Conservation (phyloP, 2,888 invertebrate species). For the Mechanitis messenoides region DNA sequence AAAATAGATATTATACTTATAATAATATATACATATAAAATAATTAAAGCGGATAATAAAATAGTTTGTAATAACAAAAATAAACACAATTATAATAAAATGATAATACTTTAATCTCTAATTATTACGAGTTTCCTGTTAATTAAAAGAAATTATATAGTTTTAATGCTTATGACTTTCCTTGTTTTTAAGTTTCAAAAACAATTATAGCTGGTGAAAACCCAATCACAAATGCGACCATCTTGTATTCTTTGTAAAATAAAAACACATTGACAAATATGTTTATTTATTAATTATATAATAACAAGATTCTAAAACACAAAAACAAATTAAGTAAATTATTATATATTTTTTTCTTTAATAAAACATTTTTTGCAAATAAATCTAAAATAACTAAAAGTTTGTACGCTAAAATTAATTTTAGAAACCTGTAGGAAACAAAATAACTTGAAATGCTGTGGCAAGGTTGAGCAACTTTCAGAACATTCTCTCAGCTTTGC, state of each 20-base stretch:
- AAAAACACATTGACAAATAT: too few relatives aligned
- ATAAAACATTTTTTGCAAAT: too few relatives aligned
- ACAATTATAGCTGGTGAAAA: slow-evolving; percentile 12
- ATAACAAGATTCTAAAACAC: too few relatives aligned
- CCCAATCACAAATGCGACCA: too few relatives aligned
- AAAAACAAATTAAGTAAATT: too few relatives aligned
- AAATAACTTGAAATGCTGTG: slow-evolving; percentile 19
- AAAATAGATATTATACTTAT: slow-evolving; percentile 6
- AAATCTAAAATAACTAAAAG: too few relatives aligned
- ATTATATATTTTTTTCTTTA: too few relatives aligned
- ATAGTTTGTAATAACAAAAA: background rate
- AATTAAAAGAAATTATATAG: slow-evolving; percentile 14
- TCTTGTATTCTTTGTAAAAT: too few relatives aligned
- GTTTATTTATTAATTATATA: too few relatives aligned
- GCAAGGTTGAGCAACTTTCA: slow-evolving; percentile 27
- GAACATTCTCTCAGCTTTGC: slow-evolving; percentile 24
- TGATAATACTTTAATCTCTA: background rate
- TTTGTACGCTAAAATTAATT: background rate
- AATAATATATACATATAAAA: too few relatives aligned
- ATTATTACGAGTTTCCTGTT: slow-evolving; percentile 17
- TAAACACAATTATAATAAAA: background rate
- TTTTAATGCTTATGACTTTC: slow-evolving; percentile 14
- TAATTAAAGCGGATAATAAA: background rate
- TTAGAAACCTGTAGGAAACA: slow-evolving; percentile 1
- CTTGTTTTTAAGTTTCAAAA: slow-evolving; percentile 17